These are phyloP conservation scores for Lissonota sp. DNA, from an alignment of 2,888 invertebrate genomes.

Conservation along the genomic window DNA sequence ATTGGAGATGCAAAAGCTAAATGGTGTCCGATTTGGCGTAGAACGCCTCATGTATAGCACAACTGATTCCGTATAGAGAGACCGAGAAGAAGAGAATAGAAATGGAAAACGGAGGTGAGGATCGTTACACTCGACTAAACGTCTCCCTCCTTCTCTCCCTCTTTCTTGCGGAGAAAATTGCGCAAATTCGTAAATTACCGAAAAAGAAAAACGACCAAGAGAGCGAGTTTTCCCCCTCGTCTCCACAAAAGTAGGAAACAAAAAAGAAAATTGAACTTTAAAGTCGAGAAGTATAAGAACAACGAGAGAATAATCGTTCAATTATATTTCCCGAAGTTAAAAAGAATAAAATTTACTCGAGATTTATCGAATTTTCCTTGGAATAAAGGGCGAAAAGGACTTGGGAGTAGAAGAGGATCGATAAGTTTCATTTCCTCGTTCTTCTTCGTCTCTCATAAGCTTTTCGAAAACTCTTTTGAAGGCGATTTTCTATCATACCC, in stretches of 20 bases:
- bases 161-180: slow-evolving; percentile 33
- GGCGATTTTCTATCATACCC: no score
- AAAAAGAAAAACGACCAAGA: neutral
- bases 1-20: no score
- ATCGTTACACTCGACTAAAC: slow-evolving; percentile 41
- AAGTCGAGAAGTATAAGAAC: slow-evolving; percentile 26
- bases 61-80: neutral
- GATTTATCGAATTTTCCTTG: slow-evolving; percentile 6
- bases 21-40: no score
- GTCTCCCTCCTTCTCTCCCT: neutral
- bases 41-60: no score
- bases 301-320: slow-evolving; percentile 45
- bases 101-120: slow-evolving; percentile 23
- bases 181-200: slow-evolving; percentile 49
- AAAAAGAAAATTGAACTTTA: slow-evolving; percentile 37
- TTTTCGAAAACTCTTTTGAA: no score
- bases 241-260: slow-evolving; percentile 17
- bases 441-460: neutral
- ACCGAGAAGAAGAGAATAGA: slow-evolving; percentile 26
- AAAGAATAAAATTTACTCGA: slow-evolving; percentile 39
- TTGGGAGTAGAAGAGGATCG: slow-evolving; percentile 4
- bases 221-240: slow-evolving; percentile 11
- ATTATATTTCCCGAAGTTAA: slow-evolving; percentile 5
- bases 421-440: slow-evolving; percentile 29
- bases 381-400: slow-evolving; percentile 11